Evolutionary conservation across 2,113 vertebrate genomes (phyloP).

Genomic region (Synchiropus splendidus): DNA sequence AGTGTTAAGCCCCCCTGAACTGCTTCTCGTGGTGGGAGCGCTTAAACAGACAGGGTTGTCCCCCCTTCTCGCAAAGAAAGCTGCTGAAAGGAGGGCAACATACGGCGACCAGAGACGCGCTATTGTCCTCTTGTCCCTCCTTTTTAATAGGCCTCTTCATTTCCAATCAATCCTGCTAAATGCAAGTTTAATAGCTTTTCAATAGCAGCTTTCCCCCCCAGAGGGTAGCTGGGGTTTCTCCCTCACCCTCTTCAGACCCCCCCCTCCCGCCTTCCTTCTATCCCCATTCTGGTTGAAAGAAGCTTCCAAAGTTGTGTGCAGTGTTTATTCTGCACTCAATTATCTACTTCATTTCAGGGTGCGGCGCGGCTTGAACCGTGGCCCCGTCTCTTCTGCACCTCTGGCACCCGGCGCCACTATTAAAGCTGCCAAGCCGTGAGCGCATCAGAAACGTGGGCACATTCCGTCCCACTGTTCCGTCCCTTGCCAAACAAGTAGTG

Average conservation of each 20-base stretch:
- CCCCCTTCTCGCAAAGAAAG: constrained; percentile 43
- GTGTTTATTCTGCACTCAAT: constrained; percentile 72
- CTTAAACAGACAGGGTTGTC: constrained; percentile 64
- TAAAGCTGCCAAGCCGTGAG: constrained; percentile 46
- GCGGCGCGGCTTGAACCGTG: constrained; percentile 32
- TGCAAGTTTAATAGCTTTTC: constrained; percentile 79
- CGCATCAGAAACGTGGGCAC: constrained; percentile 39
- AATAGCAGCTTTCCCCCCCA: constrained; percentile 66
- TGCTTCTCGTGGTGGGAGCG: constrained; percentile 61
- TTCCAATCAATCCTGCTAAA: constrained; percentile 79
- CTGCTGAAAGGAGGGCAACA: constrained; percentile 70
- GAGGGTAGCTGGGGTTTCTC: constrained; percentile 65
- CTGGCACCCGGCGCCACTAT: constrained; percentile 38
- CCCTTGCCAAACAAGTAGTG: constrained; percentile 19
- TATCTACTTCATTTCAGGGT: constrained; percentile 68
- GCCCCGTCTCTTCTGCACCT: constrained; percentile 14
- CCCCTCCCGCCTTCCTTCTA: constrained; percentile 16
- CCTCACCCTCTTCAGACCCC: constrained; percentile 34
- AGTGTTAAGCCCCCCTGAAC: constrained; percentile 50
- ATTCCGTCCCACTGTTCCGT: constrained; percentile 16
- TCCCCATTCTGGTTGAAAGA: constrained; percentile 37
- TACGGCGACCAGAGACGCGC: constrained; percentile 69
- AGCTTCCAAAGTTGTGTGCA: constrained; percentile 58
- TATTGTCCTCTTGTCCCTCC: constrained; percentile 72
- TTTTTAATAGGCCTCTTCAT: constrained; percentile 77